These are phyloP conservation scores for Nanorana parkeri DNA, from an alignment of 2,113 vertebrate genomes.

Conservation along the genomic window DNA sequence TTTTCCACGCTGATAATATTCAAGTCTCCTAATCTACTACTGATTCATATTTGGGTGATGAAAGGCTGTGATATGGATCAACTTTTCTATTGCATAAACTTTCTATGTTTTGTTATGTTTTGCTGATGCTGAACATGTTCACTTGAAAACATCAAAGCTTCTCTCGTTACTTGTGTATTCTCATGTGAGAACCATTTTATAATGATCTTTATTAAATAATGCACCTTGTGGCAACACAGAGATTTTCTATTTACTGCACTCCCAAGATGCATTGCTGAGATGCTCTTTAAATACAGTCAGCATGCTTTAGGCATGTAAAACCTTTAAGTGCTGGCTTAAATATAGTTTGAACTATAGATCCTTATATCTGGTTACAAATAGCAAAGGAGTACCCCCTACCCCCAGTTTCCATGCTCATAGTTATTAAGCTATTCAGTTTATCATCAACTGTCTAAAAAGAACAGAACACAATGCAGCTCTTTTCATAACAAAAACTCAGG, in stretches of 20 bases:
- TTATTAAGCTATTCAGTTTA: slow-evolving; percentile 12
- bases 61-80: slow-evolving; percentile 62
- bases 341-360: not conserved
- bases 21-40: slow-evolving; percentile 63
- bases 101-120: not conserved
- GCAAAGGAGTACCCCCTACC: not conserved
- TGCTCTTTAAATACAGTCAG: not conserved
- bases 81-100: slow-evolving; percentile 58
- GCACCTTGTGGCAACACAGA: not conserved
- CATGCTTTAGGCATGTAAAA: not conserved
- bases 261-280: not conserved
- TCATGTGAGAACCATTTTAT: not conserved
- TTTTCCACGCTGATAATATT: slow-evolving; percentile 70
- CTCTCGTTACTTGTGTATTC: not conserved
- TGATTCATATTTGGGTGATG: slow-evolving; percentile 65
- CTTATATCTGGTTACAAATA: slow-evolving; percentile 12
- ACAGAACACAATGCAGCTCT: slow-evolving; percentile 7
- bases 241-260: not conserved
- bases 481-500: slow-evolving; percentile 62
- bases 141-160: not conserved
- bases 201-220: slow-evolving; percentile 13
- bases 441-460: slow-evolving; percentile 4
- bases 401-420: not conserved
- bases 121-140: rapidly evolving
- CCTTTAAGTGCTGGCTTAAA: not conserved